Conservation (phyloP, 2,797 vertebrate species). For the Lacerta bilineata region DNA sequence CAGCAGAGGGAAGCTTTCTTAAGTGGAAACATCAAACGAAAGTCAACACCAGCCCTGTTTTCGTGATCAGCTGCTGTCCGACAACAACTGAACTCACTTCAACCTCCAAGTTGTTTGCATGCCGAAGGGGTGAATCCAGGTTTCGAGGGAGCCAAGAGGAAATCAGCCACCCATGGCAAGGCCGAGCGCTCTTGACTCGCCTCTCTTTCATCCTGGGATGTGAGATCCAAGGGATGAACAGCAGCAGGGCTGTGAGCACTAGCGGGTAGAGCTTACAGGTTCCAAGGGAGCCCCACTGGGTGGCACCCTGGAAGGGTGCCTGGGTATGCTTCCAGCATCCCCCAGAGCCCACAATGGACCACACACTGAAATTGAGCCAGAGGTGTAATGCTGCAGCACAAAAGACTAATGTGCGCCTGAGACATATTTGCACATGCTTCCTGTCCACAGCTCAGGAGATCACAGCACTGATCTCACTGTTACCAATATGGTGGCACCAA, state of each 20-base stretch:
- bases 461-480: not conserved
- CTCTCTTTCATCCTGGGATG: not conserved
- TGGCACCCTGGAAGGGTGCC: not conserved
- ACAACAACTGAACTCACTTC: not conserved
- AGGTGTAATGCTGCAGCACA: not conserved
- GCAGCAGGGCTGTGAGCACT: not conserved
- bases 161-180: not conserved
- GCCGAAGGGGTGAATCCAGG: not conserved
- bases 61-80: not conserved
- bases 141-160: no score
- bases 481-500: not conserved
- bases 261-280: not conserved
- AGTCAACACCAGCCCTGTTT: not conserved
- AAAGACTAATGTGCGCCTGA: no score
- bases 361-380: not conserved
- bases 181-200: accelerated
- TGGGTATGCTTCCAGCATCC: no score
- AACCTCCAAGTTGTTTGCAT: not conserved
- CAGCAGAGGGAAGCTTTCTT: not conserved
- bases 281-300: no score
- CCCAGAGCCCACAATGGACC: no score
- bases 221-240: not conserved
- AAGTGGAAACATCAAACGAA: not conserved
- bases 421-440: not conserved
- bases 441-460: no score